These are phyloP conservation scores for Henicopernis longicauda DNA, from an alignment of 2,113 vertebrate species.

Conservation along the genomic window DNA sequence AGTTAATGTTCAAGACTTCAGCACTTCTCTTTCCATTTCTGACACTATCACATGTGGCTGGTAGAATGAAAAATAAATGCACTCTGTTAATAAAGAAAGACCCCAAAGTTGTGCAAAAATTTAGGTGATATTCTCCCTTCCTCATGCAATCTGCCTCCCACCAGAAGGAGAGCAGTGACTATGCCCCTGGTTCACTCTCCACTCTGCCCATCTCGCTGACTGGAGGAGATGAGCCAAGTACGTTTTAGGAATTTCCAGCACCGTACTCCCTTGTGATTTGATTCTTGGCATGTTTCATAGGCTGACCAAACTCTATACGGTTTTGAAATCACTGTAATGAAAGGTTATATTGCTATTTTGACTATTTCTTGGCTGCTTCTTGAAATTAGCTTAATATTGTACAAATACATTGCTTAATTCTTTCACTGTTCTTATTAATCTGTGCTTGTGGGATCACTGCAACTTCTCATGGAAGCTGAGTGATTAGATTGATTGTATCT, in stretches of 20 bases:
- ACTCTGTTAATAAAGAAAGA: not conserved
- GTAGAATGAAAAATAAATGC: not conserved
- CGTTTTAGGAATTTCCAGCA: not conserved
- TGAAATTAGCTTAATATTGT: not conserved
- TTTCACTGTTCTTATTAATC: not conserved
- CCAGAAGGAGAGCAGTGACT: not conserved
- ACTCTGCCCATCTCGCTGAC: fast-evolving
- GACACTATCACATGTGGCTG: not conserved
- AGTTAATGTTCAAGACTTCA: not conserved
- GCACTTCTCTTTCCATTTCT: not conserved
- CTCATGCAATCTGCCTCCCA: not conserved
- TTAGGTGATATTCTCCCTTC: not conserved
- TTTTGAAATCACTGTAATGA: not conserved
- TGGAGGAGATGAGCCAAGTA: fast-evolving
- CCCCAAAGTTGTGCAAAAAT: fast-evolving
- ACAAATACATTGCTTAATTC: not conserved
- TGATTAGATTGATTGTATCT: not conserved
- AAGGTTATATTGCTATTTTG: not conserved
- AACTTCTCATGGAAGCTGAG: not conserved
- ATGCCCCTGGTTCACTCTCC: fast-evolving
- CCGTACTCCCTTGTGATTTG: fast-evolving
- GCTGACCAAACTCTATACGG: fast-evolving
- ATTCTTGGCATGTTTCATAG: not conserved
- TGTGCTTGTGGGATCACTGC: not conserved
- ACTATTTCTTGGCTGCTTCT: not conserved